A percentile compares a stretch with the other conserved stretches of the same genome.
Evolutionary conservation across 2,113 vertebrate genomes (phyloP).

Genomic region (Pantherophis guttatus): DNA sequence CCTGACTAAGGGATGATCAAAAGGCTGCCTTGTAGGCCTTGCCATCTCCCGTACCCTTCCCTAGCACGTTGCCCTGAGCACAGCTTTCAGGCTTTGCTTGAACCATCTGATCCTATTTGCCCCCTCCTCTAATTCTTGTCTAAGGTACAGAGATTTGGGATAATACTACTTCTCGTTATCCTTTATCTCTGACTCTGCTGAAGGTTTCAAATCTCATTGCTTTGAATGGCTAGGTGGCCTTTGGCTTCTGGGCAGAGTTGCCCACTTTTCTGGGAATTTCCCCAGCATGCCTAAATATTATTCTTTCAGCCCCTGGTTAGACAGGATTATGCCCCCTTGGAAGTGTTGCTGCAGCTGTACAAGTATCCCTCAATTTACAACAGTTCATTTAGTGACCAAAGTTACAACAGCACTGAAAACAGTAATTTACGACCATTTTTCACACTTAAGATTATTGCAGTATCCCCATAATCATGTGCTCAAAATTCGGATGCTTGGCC

Average conservation of each 20-base stretch:
- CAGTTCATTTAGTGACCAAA: not conserved
- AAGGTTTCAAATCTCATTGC: not conserved
- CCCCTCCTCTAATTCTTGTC: not conserved
- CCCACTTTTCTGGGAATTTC: not conserved
- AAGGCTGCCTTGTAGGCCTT: not conserved
- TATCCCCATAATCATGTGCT: too few relatives aligned
- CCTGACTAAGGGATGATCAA: not conserved
- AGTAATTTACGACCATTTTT: not conserved
- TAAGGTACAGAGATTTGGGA: not conserved
- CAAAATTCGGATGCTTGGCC: not conserved
- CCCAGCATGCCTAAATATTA: too few relatives aligned
- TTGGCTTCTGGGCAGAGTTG: not conserved
- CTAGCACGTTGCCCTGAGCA: not conserved
- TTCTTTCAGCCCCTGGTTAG: not conserved
- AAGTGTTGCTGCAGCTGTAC: not conserved
- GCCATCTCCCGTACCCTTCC: not conserved
- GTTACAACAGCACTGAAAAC: not conserved
- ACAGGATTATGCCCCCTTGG: not conserved
- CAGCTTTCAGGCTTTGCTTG: not conserved
- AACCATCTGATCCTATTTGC: not conserved
- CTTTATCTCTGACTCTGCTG: not conserved
- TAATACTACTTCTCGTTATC: not conserved
- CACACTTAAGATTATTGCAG: not conserved
- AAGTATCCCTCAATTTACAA: not conserved
- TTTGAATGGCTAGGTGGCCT: not conserved